A percentile compares a stretch with the other conserved stretches of the same genome.
Conservation (phyloP, 30 jellyfish, hydroid and myxozoan species). For the Clytia hemisphaerica region DNA sequence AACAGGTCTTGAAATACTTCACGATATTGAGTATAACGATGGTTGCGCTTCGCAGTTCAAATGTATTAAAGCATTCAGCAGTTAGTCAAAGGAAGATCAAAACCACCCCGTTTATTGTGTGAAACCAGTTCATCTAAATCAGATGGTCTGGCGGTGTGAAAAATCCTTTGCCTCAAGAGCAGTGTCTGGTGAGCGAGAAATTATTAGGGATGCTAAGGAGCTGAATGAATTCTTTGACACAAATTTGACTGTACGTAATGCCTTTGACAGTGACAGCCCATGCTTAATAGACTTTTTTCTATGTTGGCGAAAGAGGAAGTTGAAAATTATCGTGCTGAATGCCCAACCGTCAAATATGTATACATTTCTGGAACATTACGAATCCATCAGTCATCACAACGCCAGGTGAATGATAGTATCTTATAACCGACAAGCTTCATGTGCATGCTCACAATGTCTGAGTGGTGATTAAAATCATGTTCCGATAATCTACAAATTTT, state of each 20-base stretch:
- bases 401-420: too few species aligned
- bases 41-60: slow-evolving; percentile 4
- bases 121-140: slow-evolving; percentile 5
- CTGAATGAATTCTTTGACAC: neutral
- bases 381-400: neutral
- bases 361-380: neutral
- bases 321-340: neutral
- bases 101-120: neutral
- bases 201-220: neutral
- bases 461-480: neutral
- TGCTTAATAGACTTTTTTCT: neutral
- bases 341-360: neutral
- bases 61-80: neutral
- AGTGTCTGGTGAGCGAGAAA: neutral
- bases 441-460: neutral
- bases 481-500: too few species aligned
- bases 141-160: too few species aligned
- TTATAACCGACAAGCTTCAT: neutral
- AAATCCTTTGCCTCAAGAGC: neutral
- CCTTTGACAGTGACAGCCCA: slow-evolving; percentile 2
- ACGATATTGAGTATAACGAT: slow-evolving; percentile 6
- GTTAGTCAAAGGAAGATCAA: too few species aligned
- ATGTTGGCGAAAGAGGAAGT: neutral
- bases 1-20: neutral
- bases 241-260: neutral